Evolutionary conservation across 2,113 vertebrate species (phyloP), one percentile per base, ranked within the genome.

Genomic region (Phoxinus phoxinus): DNA sequence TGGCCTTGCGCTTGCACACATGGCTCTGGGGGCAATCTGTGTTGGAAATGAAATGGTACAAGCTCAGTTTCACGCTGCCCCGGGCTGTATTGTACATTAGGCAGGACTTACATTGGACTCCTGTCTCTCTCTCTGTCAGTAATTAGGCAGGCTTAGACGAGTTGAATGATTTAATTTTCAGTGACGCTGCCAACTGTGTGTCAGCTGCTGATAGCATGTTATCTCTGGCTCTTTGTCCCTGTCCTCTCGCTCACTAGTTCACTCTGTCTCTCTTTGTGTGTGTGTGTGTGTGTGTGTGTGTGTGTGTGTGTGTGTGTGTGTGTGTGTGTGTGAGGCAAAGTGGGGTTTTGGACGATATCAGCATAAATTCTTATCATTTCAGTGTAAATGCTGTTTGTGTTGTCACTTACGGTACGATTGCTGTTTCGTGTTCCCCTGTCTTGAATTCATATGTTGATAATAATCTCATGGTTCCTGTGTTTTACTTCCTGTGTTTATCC

Each of bases 141-240:
- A 63, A 69, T n/a, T 41, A 53, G 72, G 12, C 48, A 69, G 19
- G 46, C 80, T 82, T 53, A 69, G 44, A 53, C 61, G 6, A 53
- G 63, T 61, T 69, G 63, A 67, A 74, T 81, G 30, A 85, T 89
- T 85, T 63, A n/a, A 78, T 77, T 72, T 53, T 86, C 77, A 41
- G 65, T 48, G 46, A 25, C 19, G 19, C 61, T 82, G 80, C 80
- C 56, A 48, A 59, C 46, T 41, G 76, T 17, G 67, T 58, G 76
- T 73, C 76, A n/a, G 65, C 65, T n/a, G 37, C 35, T 58, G 51
- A 80, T 86, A 82, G 46, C 41, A 69, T 82, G 41, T 69, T 82
- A 81, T 81, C 78, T 81, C n/a, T 65, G 13, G 46, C 35, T 37
- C 48, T 56, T 30, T 32, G 61, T 32, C 61, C 63, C 32, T 41